phyloP scores from a whole-genome alignment of 2,888 invertebrate genomes.

The Atherix ibis region DNA sequence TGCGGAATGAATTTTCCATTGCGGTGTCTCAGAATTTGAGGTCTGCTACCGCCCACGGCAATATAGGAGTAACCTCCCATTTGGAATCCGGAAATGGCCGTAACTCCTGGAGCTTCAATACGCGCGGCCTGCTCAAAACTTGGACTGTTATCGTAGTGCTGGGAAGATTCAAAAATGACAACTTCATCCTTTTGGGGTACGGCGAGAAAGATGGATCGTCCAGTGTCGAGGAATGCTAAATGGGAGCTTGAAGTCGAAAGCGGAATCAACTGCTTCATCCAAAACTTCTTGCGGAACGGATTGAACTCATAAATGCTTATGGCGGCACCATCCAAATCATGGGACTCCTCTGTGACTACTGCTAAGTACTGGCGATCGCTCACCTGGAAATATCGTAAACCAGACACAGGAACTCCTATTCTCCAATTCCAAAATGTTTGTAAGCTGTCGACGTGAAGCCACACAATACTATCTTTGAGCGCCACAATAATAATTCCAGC shows the following conservation, averaged over 20 bases:
- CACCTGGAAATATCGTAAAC: slow-evolving; percentile 17
- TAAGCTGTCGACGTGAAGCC: slow-evolving; percentile 18
- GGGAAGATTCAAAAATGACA: slow-evolving; percentile 18
- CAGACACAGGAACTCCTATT: no score
- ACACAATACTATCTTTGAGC: slow-evolving; percentile 17
- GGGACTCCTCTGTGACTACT: slow-evolving; percentile 17
- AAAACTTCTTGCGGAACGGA: slow-evolving; percentile 20
- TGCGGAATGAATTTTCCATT: slow-evolving; percentile 24
- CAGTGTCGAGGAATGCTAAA: slow-evolving; percentile 22
- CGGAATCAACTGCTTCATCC: slow-evolving; percentile 25
- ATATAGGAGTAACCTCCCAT: slow-evolving; percentile 30
- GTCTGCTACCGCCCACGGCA: slow-evolving; percentile 23
- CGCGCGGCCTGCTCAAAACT: slow-evolving; percentile 13
- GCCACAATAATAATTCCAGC: slow-evolving; percentile 17
- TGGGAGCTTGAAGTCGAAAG: slow-evolving; percentile 16
- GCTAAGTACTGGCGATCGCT: slow-evolving; percentile 19
- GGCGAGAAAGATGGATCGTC: slow-evolving; percentile 24
- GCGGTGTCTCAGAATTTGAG: slow-evolving; percentile 25
- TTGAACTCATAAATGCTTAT: slow-evolving; percentile 24
- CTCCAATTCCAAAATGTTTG: slow-evolving; percentile 22
- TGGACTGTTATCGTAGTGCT: slow-evolving; percentile 9
- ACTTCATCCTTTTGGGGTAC: slow-evolving; percentile 22
- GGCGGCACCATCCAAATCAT: no score
- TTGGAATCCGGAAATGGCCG: slow-evolving; percentile 22
- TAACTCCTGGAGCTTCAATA: slow-evolving; percentile 20